Evolutionary conservation across 2,888 invertebrate species (phyloP), one percentile per base, ranked within the genome.

Genomic region (Ichneumoninae sp.): DNA sequence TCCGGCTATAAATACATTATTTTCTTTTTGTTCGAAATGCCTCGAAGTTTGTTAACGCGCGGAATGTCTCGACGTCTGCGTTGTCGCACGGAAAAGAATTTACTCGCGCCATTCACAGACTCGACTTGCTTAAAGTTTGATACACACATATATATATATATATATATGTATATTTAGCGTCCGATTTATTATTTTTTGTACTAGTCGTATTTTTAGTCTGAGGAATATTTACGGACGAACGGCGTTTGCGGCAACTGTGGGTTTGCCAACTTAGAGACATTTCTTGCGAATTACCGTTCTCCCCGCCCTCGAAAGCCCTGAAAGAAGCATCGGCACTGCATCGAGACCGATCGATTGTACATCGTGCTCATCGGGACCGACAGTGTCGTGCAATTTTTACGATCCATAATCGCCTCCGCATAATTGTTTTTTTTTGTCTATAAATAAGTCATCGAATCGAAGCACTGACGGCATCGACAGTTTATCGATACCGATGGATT

Each of bases 261-360:
- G 44, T 85, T 66, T 68, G 73, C 26, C 30, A 47, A 75, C 47
- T 47, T 73, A 40, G 68, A 79, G 71, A 85, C 33, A 70, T 66
- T 68, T 66, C 52, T 1, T 57, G 63, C 36, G 68, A 71, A 79
- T 82, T 80, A 71, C 76, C 66, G 76, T 82, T 80, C 66, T 73
- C 66, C 79, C 79, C 68, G 52, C 40, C 10, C 10, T 40, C 40
- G 40, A 40, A 8, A 40, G 10, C 3, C 10, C 40, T 40, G 40
- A 10, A 10, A 10, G 10, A 40, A 40, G 40, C 40, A 40, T 33
- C 33, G 33, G 33, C 50, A 50, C 13, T 50, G 10, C 16, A 52
- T 52, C 52, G 52, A n/a, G 6, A 52, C n/a, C 5, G 52, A 52
- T 52, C 5, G n/a, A 52, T 52, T 52, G 10, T 10, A 40, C 40